Evolutionary conservation across 2,113 vertebrate species (phyloP).

Genomic region (Amblyopsis rosae): DNA sequence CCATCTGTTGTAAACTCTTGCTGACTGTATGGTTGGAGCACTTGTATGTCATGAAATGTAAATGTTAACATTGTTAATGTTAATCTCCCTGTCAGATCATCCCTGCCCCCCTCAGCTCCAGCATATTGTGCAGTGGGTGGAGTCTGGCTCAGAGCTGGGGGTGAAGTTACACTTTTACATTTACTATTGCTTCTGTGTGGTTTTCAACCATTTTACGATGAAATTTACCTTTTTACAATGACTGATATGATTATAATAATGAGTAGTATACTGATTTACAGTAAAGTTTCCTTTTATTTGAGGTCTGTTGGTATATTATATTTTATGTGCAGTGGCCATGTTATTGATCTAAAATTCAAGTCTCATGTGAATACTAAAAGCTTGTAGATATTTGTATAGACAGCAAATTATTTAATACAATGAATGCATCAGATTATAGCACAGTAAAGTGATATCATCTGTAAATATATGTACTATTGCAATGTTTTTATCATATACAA

Average conservation of each 20-base stretch:
- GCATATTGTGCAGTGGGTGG: no score
- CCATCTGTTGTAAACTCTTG: no score
- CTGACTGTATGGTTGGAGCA: no score
- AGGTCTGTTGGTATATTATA: neutral
- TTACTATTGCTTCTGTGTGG: slow-evolving; percentile 15
- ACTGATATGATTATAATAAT: no score
- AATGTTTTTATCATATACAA: slow-evolving; percentile 3
- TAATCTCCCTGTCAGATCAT: no score
- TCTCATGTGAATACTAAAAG: slow-evolving; percentile 57
- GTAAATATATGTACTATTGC: slow-evolving; percentile 53
- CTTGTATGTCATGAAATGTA: no score
- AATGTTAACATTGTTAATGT: no score
- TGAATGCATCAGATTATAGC: slow-evolving; percentile 34
- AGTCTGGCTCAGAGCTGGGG: no score
- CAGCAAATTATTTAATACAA: slow-evolving; percentile 46
- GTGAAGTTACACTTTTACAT: neutral
- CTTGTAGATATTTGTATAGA: slow-evolving; percentile 69
- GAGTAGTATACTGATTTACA: no score
- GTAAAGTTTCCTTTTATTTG: slow-evolving; percentile 6
- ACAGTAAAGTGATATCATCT: slow-evolving; percentile 51
- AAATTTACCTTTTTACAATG: neutral
- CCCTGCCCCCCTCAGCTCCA: no score
- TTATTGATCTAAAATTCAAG: slow-evolving; percentile 44
- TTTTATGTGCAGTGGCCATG: slow-evolving; percentile 24
- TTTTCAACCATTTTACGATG: slow-evolving; percentile 1